Percentiles rank a stretch among this genome's conserved stretches.
phyloP scores from a whole-genome alignment of 1,140 invertebrate genomes.

The Ganaspis sp. region DNA sequence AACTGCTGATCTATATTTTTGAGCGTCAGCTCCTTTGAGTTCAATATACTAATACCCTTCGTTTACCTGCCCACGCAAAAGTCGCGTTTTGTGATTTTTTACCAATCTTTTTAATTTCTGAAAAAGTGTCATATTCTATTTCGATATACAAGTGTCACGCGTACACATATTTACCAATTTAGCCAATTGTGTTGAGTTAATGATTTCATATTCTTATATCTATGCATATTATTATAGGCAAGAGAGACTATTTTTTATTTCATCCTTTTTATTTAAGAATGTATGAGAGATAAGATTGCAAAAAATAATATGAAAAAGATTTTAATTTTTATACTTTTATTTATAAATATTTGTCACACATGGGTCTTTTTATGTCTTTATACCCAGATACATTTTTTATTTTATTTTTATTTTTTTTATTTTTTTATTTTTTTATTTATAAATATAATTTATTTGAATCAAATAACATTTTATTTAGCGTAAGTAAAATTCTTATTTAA shows the following conservation, averaged over 20 bases:
- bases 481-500: too few species aligned
- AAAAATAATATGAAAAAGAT: not conserved
- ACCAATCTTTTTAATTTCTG: slow-evolving; percentile 27
- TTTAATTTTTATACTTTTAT: not conserved
- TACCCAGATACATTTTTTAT: too few species aligned
- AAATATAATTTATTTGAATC: too few species aligned
- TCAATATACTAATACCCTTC: slow-evolving; percentile 55
- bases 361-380: too few species aligned
- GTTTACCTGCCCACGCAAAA: slow-evolving; percentile 25
- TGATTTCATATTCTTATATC: not conserved
- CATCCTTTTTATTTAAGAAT: not conserved
- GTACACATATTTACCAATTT: not conserved
- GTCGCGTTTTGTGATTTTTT: slow-evolving; percentile 29
- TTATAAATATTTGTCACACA: too few species aligned
- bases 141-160: slow-evolving; percentile 6
- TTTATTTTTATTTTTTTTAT: too few species aligned
- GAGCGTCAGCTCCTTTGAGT: slow-evolving; percentile 44
- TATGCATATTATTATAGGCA: too few species aligned
- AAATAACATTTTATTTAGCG: too few species aligned
- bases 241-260: not conserved
- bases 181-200: not conserved
- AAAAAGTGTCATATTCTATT: not conserved
- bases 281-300: not conserved
- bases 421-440: too few species aligned
- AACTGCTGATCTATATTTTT: slow-evolving; percentile 47